phyloP scores from a whole-genome alignment of 53 echinoderm and acorn worm species.

The Arbacia lixula region DNA sequence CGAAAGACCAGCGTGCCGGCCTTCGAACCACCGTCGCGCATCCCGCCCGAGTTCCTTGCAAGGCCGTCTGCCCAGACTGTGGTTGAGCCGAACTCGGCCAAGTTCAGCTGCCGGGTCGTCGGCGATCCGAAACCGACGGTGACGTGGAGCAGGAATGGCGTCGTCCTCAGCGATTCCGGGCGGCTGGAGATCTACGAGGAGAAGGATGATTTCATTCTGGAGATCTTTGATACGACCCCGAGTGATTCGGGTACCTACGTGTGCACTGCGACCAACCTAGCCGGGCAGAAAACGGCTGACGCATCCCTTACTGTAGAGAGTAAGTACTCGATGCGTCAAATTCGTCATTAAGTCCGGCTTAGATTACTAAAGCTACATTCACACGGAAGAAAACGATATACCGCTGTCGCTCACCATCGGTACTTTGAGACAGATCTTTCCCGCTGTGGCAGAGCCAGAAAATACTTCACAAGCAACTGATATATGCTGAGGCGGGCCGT shows the following conservation, averaged over 20 bases:
- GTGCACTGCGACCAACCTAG: constrained; percentile 75
- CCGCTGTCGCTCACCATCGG: too few relatives aligned
- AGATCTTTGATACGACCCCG: constrained; percentile 75
- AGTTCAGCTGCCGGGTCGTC: constrained; percentile 65
- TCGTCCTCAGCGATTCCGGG: constrained; percentile 59
- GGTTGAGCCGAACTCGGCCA: constrained; percentile 65
- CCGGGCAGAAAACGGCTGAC: constrained; percentile 57
- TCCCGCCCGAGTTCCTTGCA: constrained; percentile 80
- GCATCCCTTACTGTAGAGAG: constrained; percentile 46
- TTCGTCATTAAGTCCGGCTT: too few relatives aligned
- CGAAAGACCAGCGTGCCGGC: not conserved
- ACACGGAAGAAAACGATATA: too few relatives aligned
- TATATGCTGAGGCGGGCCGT: too few relatives aligned
- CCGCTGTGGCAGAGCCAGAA: too few relatives aligned
- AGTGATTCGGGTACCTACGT: constrained; percentile 80
- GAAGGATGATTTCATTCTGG: constrained; percentile 67
- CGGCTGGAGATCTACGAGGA: constrained; percentile 73
- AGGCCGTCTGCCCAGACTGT: constrained; percentile 74
- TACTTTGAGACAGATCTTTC: too few relatives aligned
- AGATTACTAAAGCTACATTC: too few relatives aligned
- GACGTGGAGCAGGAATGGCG: constrained; percentile 80
- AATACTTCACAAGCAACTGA: too few relatives aligned
- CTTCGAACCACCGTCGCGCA: constrained; percentile 50
- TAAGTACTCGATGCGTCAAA: not conserved
- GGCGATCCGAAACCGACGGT: constrained; percentile 81